Evolutionary conservation across 2,888 invertebrate genomes (phyloP), one percentile per base, ranked within the genome.

Genomic region (Ormyrus thymus): DNA sequence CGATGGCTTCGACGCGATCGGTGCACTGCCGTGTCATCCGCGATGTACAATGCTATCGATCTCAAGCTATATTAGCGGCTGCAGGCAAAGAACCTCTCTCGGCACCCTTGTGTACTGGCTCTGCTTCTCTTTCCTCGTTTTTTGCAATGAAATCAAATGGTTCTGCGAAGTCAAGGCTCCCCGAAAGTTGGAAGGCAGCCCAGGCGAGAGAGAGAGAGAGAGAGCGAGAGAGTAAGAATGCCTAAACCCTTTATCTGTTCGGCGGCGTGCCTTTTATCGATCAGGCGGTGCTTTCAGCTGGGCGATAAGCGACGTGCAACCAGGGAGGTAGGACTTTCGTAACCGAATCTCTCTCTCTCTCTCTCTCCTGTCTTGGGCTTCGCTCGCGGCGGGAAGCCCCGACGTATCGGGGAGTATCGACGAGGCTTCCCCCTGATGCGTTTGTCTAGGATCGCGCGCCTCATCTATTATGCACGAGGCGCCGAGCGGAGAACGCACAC

Each of bases 361-460:
- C 51, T 83, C 81, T 81, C 69, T 58, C 29, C 77, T 83, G 81
- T 80, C 81, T 73, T 78, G 81, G 83, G 78, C 83, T 83, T 81
- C 78, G 29, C 78, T 76, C 53, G 29, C 29, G 3, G 29, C 29
- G 83, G 81, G 87, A 87, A 87, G 87, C 86, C 87, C 84, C 83
- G 83, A 83, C 83, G 82, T 84, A 82, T 81, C 73, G 29, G 29
- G 29, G 75, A 81, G 83, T 82, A 78, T 82, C 80, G 78, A 82
- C 82, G 84, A 84, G 87, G 87, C 84, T 87, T 87, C 87, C 68
- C 82, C 74, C 66, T 51, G 82, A 77, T 84, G 84, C 84, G 82
- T 83, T 83, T 81, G 81, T 83, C 83, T 83, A 82, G 82, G 68
- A 79, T 76, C 29, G 50, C 53, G 13, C 48, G 50, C n/a, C 58